Conservation (phyloP, 2,888 invertebrate genomes). For the Phaonia tiefii region DNA sequence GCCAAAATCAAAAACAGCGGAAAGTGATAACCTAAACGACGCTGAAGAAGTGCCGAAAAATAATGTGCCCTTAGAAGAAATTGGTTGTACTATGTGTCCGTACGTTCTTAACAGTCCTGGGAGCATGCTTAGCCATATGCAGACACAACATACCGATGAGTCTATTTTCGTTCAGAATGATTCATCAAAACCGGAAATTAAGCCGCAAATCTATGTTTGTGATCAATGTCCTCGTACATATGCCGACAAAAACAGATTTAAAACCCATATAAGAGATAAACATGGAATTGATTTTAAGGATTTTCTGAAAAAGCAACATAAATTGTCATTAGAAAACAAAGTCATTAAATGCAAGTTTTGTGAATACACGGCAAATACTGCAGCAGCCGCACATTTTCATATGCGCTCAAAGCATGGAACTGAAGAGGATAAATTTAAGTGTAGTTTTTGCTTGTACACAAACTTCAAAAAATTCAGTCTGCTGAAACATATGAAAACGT, state of each 20-base stretch:
- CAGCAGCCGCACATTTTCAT: constrained; percentile 51
- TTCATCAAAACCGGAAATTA: not conserved
- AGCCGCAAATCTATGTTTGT: too few species aligned
- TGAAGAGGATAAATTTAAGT: constrained; percentile 58
- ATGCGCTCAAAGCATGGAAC: constrained; percentile 57
- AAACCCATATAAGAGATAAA: too few species aligned
- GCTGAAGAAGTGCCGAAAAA: too few species aligned
- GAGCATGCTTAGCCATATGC: constrained; percentile 37
- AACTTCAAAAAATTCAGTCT: constrained; percentile 48
- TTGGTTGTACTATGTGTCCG: constrained; percentile 23
- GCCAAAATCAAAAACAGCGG: not conserved
- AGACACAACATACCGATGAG: not conserved
- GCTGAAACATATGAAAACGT: constrained; percentile 52
- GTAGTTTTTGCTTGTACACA: constrained; percentile 48
- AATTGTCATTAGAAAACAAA: constrained; percentile 17
- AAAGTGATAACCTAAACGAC: not conserved
- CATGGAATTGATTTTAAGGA: too few species aligned
- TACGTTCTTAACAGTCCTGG: constrained; percentile 32
- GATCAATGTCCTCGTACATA: too few species aligned
- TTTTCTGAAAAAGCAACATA: too few species aligned
- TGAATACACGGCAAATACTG: constrained; percentile 49
- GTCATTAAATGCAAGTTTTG: constrained; percentile 51
- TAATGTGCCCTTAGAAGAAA: constrained; percentile 21
- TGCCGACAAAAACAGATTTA: too few species aligned
- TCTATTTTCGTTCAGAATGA: constrained; percentile 24